Evolutionary conservation across 2,797 vertebrate genomes (phyloP), one percentile per base, ranked within the genome.

Genomic region (Delichon dasypus): DNA sequence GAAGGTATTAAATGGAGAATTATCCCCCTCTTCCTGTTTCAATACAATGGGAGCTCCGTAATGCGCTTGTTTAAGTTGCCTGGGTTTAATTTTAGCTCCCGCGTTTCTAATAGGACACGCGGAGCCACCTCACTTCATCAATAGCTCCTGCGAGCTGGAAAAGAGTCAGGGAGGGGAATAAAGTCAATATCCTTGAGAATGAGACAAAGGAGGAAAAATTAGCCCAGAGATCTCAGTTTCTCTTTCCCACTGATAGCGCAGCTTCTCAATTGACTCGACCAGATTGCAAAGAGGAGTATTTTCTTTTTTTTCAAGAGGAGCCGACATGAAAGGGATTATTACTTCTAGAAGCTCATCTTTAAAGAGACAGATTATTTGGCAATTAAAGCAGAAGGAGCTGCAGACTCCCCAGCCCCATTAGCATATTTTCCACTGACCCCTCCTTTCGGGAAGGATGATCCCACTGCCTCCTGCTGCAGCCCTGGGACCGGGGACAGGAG

Each of bases 21-120:
- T 92, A 94, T 82, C 78, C 94, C 92, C 90, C 79, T 78, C 54
- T 88, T 91, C 92, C 80, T 36, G 21, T 91, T 96, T 95, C 94
- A 94, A 51, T 48, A 97, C 96, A 97, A 96, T 89, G 95, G 94
- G 11, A 85, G 83, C 95, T 97, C 94, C 96, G 91, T 90, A 95
- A 95, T 53, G 82, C 61, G 9, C 79, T 95, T 94, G 89, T 95
- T 96, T 94, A 92, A 95, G 67, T 79, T 74, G 93, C 85, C 64
- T 54, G 14, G 14, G 62, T 79, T 94, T 73, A 93, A 95, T 95
- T 95, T 92, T 67, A 61, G 83, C 65, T 83, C 65, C 73, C 32
- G n/a, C 38, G 75, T 72, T 87, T 74, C 85, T 81, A 68, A 81
- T 26, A 55, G 75, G 47, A n/a, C 29, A 5, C 12, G 30, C 86